Conservation (phyloP, 2,797 vertebrate species). For the Ammospiza maritima region DNA sequence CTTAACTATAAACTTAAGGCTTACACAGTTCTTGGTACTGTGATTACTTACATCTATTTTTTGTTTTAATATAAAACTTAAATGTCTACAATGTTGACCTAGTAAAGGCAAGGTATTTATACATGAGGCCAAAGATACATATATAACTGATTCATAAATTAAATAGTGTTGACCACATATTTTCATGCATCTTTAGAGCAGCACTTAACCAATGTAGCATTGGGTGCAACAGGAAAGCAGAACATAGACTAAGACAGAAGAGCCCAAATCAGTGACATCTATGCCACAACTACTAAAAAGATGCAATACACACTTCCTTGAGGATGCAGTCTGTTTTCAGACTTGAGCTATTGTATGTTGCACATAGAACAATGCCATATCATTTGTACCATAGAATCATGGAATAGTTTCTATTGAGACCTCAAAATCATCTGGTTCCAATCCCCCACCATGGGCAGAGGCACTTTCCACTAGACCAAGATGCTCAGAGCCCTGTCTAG, state of each 20-base stretch:
- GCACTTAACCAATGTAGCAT: not conserved
- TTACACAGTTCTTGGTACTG: rapidly evolving
- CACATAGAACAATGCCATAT: not conserved
- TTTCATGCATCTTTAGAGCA: not conserved
- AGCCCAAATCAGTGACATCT: not conserved
- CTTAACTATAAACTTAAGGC: not conserved
- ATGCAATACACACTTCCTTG: not conserved
- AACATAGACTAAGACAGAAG: not conserved
- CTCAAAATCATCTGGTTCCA: not conserved
- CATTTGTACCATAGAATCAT: not conserved
- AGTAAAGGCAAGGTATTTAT: not conserved
- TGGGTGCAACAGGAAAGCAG: not conserved
- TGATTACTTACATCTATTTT: not conserved
- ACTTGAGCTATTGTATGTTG: not conserved
- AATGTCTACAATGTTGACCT: not conserved
- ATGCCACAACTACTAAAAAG: not conserved
- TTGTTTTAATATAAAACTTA: not conserved
- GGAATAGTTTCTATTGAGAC: not conserved
- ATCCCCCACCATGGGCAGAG: not conserved
- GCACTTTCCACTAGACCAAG: not conserved
- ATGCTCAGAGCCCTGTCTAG: not conserved
- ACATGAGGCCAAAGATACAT: not conserved
- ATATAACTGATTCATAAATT: not conserved
- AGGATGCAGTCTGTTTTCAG: not conserved
- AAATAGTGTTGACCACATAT: not conserved